Conservation (phyloP, 1,140 invertebrate species). For the Caerostris darwini region DNA sequence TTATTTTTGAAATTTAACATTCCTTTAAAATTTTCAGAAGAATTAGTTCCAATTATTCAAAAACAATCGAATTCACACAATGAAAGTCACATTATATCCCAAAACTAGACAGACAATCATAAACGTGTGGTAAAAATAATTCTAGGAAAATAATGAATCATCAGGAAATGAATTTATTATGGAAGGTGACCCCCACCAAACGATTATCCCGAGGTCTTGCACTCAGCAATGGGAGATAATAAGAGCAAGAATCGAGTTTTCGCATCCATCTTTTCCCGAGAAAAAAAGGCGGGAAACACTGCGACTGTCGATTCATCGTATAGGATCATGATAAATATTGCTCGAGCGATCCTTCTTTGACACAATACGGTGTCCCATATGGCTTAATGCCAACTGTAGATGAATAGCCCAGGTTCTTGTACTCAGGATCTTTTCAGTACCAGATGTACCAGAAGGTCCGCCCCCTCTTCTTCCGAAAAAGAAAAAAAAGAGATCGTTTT, state of each 20-base stretch:
- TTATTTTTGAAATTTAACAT: no score
- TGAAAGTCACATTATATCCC: no score
- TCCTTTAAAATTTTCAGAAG: no score
- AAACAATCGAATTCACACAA: no score
- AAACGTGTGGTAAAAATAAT: no score
- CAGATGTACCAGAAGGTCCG: not conserved
- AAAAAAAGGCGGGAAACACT: not conserved
- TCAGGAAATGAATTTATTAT: not conserved
- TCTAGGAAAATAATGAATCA: no score
- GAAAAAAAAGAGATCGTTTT: not conserved
- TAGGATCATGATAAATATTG: constrained; percentile 54
- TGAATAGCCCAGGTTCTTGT: not conserved
- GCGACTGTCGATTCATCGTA: constrained; percentile 38
- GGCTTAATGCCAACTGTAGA: constrained; percentile 36
- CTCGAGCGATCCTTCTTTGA: constrained; percentile 40
- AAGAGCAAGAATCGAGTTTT: not conserved
- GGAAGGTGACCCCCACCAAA: not conserved
- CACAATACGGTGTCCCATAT: constrained; percentile 52
- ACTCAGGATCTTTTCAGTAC: not conserved
- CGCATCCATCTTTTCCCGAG: not conserved
- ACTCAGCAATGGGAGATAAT: constrained; percentile 13
- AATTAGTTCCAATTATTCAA: no score
- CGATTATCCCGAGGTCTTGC: not conserved
- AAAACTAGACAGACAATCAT: no score
- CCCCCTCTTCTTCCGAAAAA: no score